A percentile compares a stretch with the other conserved stretches of the same genome.
Evolutionary conservation across 2,797 vertebrate species (phyloP).

Genomic region (Sparidentex hasta): DNA sequence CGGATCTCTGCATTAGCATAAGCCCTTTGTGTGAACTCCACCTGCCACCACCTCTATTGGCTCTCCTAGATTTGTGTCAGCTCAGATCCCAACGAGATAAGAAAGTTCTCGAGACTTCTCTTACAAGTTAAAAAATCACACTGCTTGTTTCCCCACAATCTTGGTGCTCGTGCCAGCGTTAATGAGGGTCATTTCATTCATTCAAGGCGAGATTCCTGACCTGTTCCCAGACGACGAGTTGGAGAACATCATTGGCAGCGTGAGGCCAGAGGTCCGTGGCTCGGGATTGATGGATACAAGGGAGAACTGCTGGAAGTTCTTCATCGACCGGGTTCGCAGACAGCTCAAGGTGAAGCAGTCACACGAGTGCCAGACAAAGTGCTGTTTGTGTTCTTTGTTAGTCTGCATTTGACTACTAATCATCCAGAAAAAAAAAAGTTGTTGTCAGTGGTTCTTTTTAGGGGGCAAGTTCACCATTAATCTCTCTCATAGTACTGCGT

Average conservation of each 20-base stretch:
- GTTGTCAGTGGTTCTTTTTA: conserved; percentile 20
- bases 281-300: conserved; percentile 90
- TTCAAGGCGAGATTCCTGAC: conserved; percentile 94
- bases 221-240: conserved; percentile 94
- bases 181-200: conserved; percentile 17
- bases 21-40: conserved; percentile 46
- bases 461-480: conserved; percentile 39
- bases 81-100: conserved; percentile 41
- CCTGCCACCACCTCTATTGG: conserved; percentile 47
- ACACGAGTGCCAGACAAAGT: conserved; percentile 19
- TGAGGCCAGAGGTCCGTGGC: conserved; percentile 90
- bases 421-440: conserved; percentile 33
- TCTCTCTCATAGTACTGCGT: conserved; percentile 33
- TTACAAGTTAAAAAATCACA: neutral
- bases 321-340: conserved; percentile 90
- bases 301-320: conserved; percentile 97
- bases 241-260: conserved; percentile 89
- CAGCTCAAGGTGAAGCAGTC: conserved; percentile 91
- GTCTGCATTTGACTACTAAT: conserved; percentile 48
- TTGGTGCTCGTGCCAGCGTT: neutral
- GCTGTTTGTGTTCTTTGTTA: conserved; percentile 19
- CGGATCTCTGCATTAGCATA: conserved; percentile 50
- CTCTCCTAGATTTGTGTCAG: conserved; percentile 43
- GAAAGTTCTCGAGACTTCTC: conserved; percentile 32
- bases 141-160: neutral